A percentile compares a stretch with the other conserved stretches of the same genome.
phyloP scores from a whole-genome alignment of 2,888 invertebrate genomes.

The Zele albiditarsus region DNA sequence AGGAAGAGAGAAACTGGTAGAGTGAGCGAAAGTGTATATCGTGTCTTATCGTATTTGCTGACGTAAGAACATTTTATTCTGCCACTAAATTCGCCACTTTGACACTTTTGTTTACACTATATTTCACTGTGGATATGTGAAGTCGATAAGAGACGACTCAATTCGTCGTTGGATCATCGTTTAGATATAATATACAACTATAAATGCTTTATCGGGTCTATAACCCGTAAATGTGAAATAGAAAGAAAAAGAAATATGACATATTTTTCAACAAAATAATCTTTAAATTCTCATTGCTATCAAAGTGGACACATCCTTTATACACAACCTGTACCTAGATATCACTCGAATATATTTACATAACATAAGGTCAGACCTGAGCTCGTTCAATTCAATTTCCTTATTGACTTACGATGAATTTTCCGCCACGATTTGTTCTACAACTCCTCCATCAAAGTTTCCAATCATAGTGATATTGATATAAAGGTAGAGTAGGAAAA shows the following conservation, averaged over 20 bases:
- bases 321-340: neutral
- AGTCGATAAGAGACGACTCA: conserved; percentile 44
- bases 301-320: neutral
- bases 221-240: neutral
- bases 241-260: neutral
- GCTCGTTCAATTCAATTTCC: conserved; percentile 10
- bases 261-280: no score
- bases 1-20: neutral
- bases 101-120: conserved; percentile 46
- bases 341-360: neutral
- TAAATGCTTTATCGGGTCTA: neutral
- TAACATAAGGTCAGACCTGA: neutral
- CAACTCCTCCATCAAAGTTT: neutral
- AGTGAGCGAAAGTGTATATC: neutral
- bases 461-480: conserved; percentile 13
- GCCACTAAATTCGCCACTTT: conserved; percentile 16
- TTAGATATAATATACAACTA: neutral
- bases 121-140: conserved; percentile 39
- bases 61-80: conserved; percentile 8
- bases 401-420: neutral
- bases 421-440: neutral
- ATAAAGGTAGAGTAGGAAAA: neutral
- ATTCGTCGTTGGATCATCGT: conserved; percentile 20
- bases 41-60: conserved; percentile 27
- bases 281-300: no score